Conservation (phyloP, 2,888 invertebrate species). For the Zygothrica quintamaculata region DNA sequence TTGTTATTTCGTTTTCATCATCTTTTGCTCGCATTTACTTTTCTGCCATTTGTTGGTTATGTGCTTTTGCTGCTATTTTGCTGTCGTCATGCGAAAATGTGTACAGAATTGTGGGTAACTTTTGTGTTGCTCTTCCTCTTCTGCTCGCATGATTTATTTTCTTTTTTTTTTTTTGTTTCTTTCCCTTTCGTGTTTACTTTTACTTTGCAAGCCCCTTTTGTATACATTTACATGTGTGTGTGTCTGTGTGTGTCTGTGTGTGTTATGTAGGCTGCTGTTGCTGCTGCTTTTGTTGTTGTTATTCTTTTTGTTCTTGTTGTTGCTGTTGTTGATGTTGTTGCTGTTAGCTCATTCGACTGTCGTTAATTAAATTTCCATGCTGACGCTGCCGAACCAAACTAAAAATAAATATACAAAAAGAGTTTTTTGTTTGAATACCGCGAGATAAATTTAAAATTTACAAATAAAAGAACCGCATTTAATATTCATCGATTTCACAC, state of each 20-base stretch:
- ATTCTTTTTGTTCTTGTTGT: too few relatives aligned
- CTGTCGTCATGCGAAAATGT: slow-evolving; percentile 74
- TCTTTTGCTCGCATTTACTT: too few relatives aligned
- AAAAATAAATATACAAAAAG: slow-evolving; percentile 73
- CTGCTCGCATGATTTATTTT: slow-evolving; percentile 49
- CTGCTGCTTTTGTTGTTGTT: slow-evolving; percentile 28
- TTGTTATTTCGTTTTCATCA: slow-evolving; percentile 41
- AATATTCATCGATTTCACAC: slow-evolving; percentile 22
- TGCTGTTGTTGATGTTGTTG: slow-evolving; percentile 23
- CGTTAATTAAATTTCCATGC: slow-evolving; percentile 77
- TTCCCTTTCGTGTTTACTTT: slow-evolving; percentile 50
- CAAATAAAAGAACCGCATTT: slow-evolving; percentile 28
- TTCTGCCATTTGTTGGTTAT: slow-evolving; percentile 41
- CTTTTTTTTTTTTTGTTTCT: slow-evolving; percentile 8
- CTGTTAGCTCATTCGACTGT: slow-evolving; percentile 56
- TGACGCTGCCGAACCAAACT: slow-evolving; percentile 71
- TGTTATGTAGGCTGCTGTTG: slow-evolving; percentile 9
- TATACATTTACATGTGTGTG: slow-evolving; percentile 9
- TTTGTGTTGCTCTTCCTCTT: slow-evolving; percentile 23
- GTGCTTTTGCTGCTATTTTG: slow-evolving; percentile 42
- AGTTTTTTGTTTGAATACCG: slow-evolving; percentile 46
- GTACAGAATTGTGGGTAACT: slow-evolving; percentile 31
- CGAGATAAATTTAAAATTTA: slow-evolving; percentile 37
- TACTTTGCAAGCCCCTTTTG: slow-evolving; percentile 42
- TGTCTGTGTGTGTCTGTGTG: slow-evolving; percentile 12